Evolutionary conservation across 2,888 invertebrate species (phyloP), one percentile per base, ranked within the genome.

Genomic region (Latheticus oryzae): DNA sequence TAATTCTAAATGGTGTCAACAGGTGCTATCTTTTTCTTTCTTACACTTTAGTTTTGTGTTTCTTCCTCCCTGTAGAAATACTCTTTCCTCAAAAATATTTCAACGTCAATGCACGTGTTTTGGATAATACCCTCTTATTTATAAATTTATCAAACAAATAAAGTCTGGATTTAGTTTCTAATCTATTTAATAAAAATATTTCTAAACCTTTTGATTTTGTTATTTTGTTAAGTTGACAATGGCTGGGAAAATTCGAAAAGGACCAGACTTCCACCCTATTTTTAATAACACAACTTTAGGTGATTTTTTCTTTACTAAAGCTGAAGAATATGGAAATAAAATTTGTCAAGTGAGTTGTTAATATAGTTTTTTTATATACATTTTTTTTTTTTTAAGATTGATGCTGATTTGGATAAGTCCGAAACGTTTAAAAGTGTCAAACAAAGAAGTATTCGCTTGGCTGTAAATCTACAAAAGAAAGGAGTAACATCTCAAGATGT

Each of bases 401-500:
- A 61, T 13, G 48, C 17, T 5, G 11, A 5, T 4, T 54, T 48
- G 2, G 47, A 48, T 8, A 13, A 42, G 28, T 0, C 56, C 9
- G 60, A 63, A 57, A 26, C 62, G 1, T 65, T 40, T 21, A 24
- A 15, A 0, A 47, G 33, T 19, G 54, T 65, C 5, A 54, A 56
- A 38, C 64, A 73, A 13, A 73, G 81, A 13, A 76, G 80, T 1
- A 75, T 81, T 1, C 71, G 76, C 15, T 78, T 81, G 53, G 84
- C 83, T 0, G 75, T 71, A 5, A 73, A 76, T 11, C 67, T 83
- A 40, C 70, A 57, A 35, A 75, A 72, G 12, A 53, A 77, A 21
- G 82, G 81, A 3, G 51, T 83, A 1, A 60, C 71, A 37, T 55
- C 61, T 1, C 78, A 79, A 0, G 83, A 83, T 60, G 78, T 82